Percentiles rank a stretch among this genome's conserved stretches.
These are phyloP conservation scores for Leptopilina syphax DNA, from an alignment of 2,888 invertebrate species.

Conservation along the genomic window DNA sequence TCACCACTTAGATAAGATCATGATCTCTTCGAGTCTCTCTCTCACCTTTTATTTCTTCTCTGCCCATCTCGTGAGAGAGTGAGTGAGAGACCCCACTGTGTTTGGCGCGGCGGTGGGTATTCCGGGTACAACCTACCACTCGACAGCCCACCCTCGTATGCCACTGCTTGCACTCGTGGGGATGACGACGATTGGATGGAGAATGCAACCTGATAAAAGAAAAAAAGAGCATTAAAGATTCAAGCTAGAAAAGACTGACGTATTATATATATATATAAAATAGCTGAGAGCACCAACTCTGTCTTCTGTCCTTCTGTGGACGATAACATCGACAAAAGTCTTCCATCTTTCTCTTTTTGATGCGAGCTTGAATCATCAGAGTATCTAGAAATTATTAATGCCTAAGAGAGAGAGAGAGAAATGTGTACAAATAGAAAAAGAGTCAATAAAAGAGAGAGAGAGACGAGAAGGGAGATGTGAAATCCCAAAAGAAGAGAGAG, in stretches of 20 bases:
- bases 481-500: conserved; percentile 12
- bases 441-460: no score
- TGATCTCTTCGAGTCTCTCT: conserved; percentile 45
- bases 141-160: conserved; percentile 74
- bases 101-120: conserved; percentile 74
- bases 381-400: no score
- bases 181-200: conserved; percentile 48
- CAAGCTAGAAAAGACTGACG: conserved; percentile 5
- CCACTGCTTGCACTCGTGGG: conserved; percentile 51
- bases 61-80: conserved; percentile 55
- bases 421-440: no score
- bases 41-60: conserved; percentile 51
- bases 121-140: conserved; percentile 75
- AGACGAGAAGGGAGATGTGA: background rate
- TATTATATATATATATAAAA: background rate
- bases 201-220: conserved; percentile 56
- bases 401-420: no score
- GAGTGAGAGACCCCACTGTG: conserved; percentile 70
- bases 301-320: background rate
- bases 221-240: conserved; percentile 40
- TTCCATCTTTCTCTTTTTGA: background rate
- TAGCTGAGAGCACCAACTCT: background rate
- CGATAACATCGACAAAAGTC: background rate
- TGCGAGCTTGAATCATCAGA: no score
- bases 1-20: conserved; percentile 72